Conservation (phyloP, 2,113 vertebrate species). For the Dipodomys spectabilis region DNA sequence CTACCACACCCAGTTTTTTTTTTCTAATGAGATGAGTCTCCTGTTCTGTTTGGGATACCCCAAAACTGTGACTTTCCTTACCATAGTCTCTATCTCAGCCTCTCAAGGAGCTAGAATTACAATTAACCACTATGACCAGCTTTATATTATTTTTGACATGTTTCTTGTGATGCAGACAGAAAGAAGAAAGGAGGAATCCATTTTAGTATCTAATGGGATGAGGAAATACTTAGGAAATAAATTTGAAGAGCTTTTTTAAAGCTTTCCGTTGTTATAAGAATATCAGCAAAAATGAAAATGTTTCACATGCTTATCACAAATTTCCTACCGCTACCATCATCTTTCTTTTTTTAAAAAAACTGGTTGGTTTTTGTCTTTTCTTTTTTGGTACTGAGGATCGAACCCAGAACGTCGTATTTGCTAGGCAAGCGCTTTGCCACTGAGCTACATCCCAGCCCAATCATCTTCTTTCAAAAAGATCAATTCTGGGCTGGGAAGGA, state of each 20-base stretch:
- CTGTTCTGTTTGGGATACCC: no score
- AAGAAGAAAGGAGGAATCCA: neutral
- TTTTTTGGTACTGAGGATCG: no score
- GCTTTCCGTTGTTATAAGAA: conserved; percentile 6
- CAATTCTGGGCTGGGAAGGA: no score
- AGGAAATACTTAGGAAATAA: conserved; percentile 15
- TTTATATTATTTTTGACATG: conserved; percentile 28
- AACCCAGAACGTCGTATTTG: neutral
- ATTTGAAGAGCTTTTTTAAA: neutral
- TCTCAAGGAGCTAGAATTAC: no score
- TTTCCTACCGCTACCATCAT: neutral
- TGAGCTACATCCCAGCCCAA: no score
- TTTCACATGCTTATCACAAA: neutral
- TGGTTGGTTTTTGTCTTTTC: no score
- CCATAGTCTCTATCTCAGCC: neutral
- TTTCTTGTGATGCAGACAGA: conserved; percentile 24
- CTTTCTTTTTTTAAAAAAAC: neutral
- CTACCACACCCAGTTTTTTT: no score
- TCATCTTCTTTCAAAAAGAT: no score
- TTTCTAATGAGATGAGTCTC: no score
- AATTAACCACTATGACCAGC: no score
- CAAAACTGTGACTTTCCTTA: no score
- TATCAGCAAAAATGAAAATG: conserved; percentile 1
- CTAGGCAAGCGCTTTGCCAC: neutral
- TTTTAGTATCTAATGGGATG: neutral